Base-by-base conservation (phyloP, 2,888 invertebrate species). In the Pherbina coryleti region DNA sequence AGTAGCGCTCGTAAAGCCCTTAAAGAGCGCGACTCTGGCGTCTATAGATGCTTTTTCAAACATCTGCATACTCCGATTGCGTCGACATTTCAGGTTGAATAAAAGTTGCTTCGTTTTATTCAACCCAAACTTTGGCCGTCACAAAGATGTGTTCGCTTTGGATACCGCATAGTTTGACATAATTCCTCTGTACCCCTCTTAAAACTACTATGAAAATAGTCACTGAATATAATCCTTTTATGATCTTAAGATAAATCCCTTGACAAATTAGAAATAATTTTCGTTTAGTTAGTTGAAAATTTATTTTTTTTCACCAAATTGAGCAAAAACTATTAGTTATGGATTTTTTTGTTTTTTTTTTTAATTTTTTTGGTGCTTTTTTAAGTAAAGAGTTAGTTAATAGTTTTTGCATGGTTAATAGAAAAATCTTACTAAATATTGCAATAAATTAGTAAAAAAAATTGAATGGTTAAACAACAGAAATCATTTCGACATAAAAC, bases 371-470 rank as follows among this genome's bases (percentile, higher is more conserved):
- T 60, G 57, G n/a, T n/a, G n/a, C n/a, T n/a, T 60, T 60, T 57
- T 57, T 28, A 14, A 11, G 1, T 19, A 14, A 60, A 28, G 3
- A 25, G 57, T 11, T 14, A 14, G 9, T 44, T 3, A 44, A 44
- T 44, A 60, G 22, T 55, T 25, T 60, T 60, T 60, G 25, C 72
- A 60, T 75, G 28, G 34, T 22, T 57, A 62, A 19, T 37, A 37
- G 34, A 67, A 37, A 55, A n/a, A 31, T 57, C 37, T 53, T 66
- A 67, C 67, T 53, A 67, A 55, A 74, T 66, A 55, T 72, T 75
- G 76, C 74, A 78, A 75, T 81, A 62, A 76, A 77, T 81, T 75
- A 67, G 53, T 44, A 71, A 73, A 44, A 49, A 49, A 28, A 49
- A 37, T 49, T 57, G 8, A 72, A 72, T 53, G 22, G 51, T 51